A percentile compares a stretch with the other conserved stretches of the same genome.
Conservation (phyloP, 2,888 invertebrate genomes). For the Patella ulyssiponensis region DNA sequence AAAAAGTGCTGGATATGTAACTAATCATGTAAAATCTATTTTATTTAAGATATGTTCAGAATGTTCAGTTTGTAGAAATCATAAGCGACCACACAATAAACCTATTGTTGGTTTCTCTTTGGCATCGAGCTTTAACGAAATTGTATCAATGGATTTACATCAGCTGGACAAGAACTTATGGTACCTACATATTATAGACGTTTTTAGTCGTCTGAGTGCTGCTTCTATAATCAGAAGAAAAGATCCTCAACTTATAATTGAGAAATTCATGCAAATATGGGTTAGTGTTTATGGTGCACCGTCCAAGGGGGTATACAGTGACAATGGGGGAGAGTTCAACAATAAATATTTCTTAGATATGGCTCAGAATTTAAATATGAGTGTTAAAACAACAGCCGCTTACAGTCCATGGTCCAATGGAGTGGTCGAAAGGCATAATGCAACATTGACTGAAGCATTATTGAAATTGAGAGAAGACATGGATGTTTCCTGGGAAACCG, state of each 20-base stretch:
- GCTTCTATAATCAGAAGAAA: conserved; percentile 16
- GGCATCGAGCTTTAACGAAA: conserved; percentile 27
- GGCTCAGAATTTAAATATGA: conserved; percentile 23
- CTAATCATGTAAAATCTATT: conserved; percentile 18
- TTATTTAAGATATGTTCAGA: conserved; percentile 25
- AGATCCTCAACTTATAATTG: conserved; percentile 22
- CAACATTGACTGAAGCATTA: conserved; percentile 23
- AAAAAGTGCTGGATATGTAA: conserved; percentile 31
- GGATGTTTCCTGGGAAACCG: conserved; percentile 24
- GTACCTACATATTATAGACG: conserved; percentile 25
- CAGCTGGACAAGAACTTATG: conserved; percentile 12
- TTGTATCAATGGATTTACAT: conserved; percentile 29
- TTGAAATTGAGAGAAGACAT: conserved; percentile 21
- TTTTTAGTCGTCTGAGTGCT: conserved; percentile 16
- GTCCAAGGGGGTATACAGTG: conserved; percentile 15
- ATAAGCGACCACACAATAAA: conserved; percentile 13
- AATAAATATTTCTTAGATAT: conserved; percentile 23
- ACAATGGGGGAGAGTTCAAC: conserved; percentile 26
- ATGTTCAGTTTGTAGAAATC: conserved; percentile 28
- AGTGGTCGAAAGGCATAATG: conserved; percentile 24
- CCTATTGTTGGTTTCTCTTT: conserved; percentile 24
- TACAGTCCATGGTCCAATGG: conserved; percentile 34
- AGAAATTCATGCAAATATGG: conserved; percentile 25
- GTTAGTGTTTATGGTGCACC: conserved; percentile 27
- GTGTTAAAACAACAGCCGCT: conserved; percentile 26